Evolutionary conservation across 53 echinoderm and acorn worm genomes (phyloP), one percentile per base, ranked within the genome.

Genomic region (Pentamera pediparva): DNA sequence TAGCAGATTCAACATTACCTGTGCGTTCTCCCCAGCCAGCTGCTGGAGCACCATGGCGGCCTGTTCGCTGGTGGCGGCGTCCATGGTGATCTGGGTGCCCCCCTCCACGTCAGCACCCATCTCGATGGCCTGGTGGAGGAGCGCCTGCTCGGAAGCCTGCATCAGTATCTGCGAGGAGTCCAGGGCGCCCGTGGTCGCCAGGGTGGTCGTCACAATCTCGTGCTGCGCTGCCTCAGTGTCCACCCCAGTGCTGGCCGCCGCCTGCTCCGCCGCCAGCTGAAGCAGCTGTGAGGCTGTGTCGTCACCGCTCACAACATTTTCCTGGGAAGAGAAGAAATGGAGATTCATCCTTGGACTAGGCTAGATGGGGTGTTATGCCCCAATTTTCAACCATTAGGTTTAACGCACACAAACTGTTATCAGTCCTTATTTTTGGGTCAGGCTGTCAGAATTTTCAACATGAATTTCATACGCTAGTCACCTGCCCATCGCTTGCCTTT

Each of bases 31-130:
- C n/a, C 78, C 81, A 0, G 93, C 86, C 19, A 93, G 65, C 76
- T 93, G 86, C 54, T 93, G 93, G 48, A 89, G 72, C 48, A 89
- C 88, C 4, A 93, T 70, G 0, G 89, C 93, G 2, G 86, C 93
- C 82, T 93, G 93, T 78, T 93, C 93, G 35, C 86, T 89, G 56
- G 86, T 89, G 39, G 93, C 84, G 6, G 81, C 76, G 58, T 86
- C 78, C 84, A 89, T 81, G 32, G 81, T 88, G 34, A 81, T 86
- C 71, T 86, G 76, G 3, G 76, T 69, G 19, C 64, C 60, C 2
- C 65, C 75, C 38, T 62, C 59, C n/a, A n/a, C n/a, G n/a, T n/a
- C n/a, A 6, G 39, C 56, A 7, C 45, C 62, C 78, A 78, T 63
- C 29, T 32, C 38, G 38, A 65, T 58, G 0, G 65, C 43, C 25